phyloP scores from a whole-genome alignment of 2,113 vertebrate genomes.

The Pelecanoides urinatrix region DNA sequence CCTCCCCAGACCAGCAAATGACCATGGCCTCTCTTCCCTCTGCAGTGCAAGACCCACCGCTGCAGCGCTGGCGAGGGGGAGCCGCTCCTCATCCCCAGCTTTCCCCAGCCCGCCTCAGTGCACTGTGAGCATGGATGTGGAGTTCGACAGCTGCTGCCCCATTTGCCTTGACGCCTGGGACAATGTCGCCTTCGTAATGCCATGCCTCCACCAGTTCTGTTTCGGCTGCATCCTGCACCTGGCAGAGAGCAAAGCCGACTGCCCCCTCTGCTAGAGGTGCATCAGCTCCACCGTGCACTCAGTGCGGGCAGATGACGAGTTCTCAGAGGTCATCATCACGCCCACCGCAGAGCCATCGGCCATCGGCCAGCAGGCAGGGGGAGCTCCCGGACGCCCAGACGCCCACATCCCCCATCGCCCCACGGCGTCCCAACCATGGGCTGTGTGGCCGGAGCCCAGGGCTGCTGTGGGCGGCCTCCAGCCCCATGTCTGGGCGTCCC shows the following conservation, averaged over 20 bases:
- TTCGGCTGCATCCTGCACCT: background rate
- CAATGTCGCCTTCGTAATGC: too few relatives aligned
- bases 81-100: too few relatives aligned
- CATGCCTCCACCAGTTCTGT: background rate
- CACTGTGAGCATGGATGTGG: background rate
- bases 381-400: rapidly evolving
- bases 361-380: too few relatives aligned
- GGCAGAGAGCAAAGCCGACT: background rate
- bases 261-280: background rate
- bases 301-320: background rate
- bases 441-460: too few relatives aligned
- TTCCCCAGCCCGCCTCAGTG: too few relatives aligned
- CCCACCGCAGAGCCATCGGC: background rate
- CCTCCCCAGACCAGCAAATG: background rate
- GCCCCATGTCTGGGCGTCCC: background rate
- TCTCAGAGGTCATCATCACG: background rate
- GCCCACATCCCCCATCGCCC: background rate
- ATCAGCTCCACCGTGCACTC: background rate
- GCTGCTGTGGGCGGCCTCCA: too few relatives aligned
- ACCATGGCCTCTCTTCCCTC: background rate
- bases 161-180: background rate
- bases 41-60: background rate
- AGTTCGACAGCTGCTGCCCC: background rate
- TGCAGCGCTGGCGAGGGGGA: background rate
- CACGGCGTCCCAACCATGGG: too few relatives aligned